Percentiles rank a stretch among this genome's conserved stretches.
These are phyloP conservation scores for Prenolepis imparis DNA, from an alignment of 2,888 invertebrate species.

Conservation along the genomic window DNA sequence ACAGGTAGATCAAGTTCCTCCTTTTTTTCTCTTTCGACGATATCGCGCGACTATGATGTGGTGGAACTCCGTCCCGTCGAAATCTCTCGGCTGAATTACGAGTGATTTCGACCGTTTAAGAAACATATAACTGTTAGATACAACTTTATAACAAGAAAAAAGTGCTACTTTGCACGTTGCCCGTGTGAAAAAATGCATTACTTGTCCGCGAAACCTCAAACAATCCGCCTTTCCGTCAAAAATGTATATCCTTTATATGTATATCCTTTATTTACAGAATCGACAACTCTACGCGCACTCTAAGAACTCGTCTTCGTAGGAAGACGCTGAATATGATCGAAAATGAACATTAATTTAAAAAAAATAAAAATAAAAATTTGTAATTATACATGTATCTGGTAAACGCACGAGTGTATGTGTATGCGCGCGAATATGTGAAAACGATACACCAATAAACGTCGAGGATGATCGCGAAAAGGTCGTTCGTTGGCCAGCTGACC, in stretches of 20 bases:
- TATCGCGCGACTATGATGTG: constrained; percentile 44
- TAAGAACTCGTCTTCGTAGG: background rate
- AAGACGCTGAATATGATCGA: constrained; percentile 34
- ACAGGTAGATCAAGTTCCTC: constrained; percentile 44
- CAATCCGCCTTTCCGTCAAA: constrained; percentile 15
- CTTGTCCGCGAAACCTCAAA: constrained; percentile 20
- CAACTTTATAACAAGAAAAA: constrained; percentile 52
- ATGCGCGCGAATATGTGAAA: constrained; percentile 6
- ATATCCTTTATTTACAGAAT: constrained; percentile 55
- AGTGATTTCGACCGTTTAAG: constrained; percentile 39
- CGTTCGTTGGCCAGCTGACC: constrained; percentile 43
- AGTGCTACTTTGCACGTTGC: constrained; percentile 82
- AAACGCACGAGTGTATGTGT: background rate
- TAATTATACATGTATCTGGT: background rate
- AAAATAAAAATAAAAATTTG: background rate
- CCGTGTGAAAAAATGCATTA: constrained; percentile 65
- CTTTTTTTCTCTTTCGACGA: constrained; percentile 2
- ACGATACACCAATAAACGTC: constrained; percentile 2
- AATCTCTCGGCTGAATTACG: constrained; percentile 3
- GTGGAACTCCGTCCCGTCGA: background rate
- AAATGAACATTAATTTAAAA: constrained; percentile 18
- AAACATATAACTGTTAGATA: background rate
- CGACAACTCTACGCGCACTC: background rate
- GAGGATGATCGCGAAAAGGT: constrained; percentile 39
- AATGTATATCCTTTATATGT: background rate